Base-by-base conservation (phyloP, 2,113 vertebrate genomes). In the Phyllostomus discolor region DNA sequence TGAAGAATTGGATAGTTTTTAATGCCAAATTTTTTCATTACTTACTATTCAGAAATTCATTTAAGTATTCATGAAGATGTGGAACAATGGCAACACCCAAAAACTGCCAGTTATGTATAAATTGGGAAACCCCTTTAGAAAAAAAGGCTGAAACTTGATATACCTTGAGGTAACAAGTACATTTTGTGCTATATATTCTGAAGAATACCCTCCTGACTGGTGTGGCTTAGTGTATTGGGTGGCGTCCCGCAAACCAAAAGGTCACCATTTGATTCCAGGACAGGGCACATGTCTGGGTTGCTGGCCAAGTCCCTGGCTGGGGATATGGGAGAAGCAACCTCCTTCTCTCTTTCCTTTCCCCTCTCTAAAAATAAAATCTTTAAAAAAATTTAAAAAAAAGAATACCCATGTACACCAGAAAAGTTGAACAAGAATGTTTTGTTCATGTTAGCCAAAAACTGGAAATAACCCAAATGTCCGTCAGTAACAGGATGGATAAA, bases 361-460 rank as follows among this genome's bases (percentile, higher is more conserved):
- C 59, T 59, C 57, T 59, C 59, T 64, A 31, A 62, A 62, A 62
- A 62, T 15, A 64, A 62, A 64, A 64, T 15, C 10, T 64, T 64
- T 28, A 62, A 62, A 48, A 59, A 62, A 62, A 10, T 12, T 26
- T 41, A 41, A 41, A 59, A 64, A 64, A 31, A 62, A 62, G 4
- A 59, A 28, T 86, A 80, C 35, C 19, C 41, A 66, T 22, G 15
- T 62, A 46, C n/a, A 93, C n/a, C 24, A 89, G 67, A 66, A 95
- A 90, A 90, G 79, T 76, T 41, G 33, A n/a, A 59, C 28, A 81
- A 76, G 91, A 91, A 86, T 76, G 43, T 72, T 78, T 78, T 94
- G 48, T 81, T 80, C 54, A 17, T 50, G 59, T 64, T 50, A 70
- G 24, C 57, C n/a, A 3, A 64, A 84, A 88, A 43, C 17, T 17